Evolutionary conservation across 2,888 invertebrate species (phyloP).

Genomic region (Drosophila phalerata): DNA sequence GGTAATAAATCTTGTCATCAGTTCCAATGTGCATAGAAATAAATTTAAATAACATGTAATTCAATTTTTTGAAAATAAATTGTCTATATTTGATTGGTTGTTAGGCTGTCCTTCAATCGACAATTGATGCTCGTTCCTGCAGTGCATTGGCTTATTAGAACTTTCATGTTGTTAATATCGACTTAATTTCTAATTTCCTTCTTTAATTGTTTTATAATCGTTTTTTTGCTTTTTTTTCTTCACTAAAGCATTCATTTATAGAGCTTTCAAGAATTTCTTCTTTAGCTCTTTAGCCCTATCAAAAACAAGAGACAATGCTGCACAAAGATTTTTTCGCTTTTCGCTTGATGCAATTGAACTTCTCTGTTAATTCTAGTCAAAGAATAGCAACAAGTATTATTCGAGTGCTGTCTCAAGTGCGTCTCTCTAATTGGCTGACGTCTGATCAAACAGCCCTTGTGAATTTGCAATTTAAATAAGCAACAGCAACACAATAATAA

Average conservation of each 20-base stretch:
- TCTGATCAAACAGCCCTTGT: conserved; percentile 65
- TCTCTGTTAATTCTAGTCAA: conserved; percentile 1
- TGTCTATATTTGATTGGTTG: not conserved
- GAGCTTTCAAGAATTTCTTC: not conserved
- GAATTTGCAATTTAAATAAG: conserved; percentile 56
- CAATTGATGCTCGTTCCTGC: not conserved
- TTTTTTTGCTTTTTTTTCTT: not conserved
- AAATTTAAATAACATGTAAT: not conserved
- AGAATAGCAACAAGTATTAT: conserved; percentile 44
- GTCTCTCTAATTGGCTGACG: conserved; percentile 66
- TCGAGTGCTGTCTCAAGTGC: conserved; percentile 52
- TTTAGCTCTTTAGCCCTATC: not conserved
- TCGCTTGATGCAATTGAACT: conserved; percentile 50
- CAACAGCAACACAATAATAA: conserved; percentile 23
- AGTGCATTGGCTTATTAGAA: not conserved
- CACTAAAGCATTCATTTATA: not conserved
- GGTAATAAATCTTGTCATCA: too few species aligned
- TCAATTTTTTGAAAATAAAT: not conserved
- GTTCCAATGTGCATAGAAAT: too few species aligned
- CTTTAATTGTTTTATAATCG: not conserved
- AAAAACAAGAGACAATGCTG: not conserved
- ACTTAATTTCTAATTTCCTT: not conserved
- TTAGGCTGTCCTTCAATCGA: not conserved
- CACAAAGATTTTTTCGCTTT: not conserved
- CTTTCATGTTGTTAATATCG: not conserved